Evolutionary conservation across 2,113 vertebrate species (phyloP), one percentile per base, ranked within the genome.

Genomic region (Esox niger): DNA sequence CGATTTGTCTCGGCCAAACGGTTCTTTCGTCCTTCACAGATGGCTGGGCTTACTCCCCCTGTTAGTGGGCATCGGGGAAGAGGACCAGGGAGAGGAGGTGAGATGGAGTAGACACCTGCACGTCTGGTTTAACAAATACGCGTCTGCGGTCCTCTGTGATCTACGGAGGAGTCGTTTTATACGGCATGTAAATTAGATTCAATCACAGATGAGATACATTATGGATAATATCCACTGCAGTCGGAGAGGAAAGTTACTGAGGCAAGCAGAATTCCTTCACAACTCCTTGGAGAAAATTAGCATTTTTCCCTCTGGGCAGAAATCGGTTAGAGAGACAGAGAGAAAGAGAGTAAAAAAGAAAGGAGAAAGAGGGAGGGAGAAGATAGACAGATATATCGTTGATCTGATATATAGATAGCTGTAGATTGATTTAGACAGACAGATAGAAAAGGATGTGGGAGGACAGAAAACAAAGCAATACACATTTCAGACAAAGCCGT

Each of bases 11-110:
- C 76, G 73, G 83, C 88, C 88, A 88, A 87, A 88, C 87, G 81
- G 88, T 87, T 87, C 79, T 71, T 84, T 83, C 84, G 90, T 89
- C 91, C 91, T 92, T 91, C 89, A 91, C 87, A 87, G 86, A 87
- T 87, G 84, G 82, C 77, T 80, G 85, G 80, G 80, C 84, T 82
- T 75, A 70, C 76, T 75, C 79, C 64, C 46, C 73, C 82, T 79
- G 88, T 90, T 89, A 88, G 86, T 57, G 72, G 38, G 11, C 38
- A 43, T 15, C 3, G 38, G 57, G 64, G 17, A 72, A 75, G 70
- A 76, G 73, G 76, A 86, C 77, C 67, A 64, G 72, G 57, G 58
- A 72, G 31, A 65, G 52, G 55, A 64, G 73, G 31, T n/a, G 77
- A 77, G 62, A 68, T 64, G 61, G 66, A 68, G 64, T 69, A 75